Base-by-base conservation (phyloP, 2,888 invertebrate genomes). In the Congeria kusceri region DNA sequence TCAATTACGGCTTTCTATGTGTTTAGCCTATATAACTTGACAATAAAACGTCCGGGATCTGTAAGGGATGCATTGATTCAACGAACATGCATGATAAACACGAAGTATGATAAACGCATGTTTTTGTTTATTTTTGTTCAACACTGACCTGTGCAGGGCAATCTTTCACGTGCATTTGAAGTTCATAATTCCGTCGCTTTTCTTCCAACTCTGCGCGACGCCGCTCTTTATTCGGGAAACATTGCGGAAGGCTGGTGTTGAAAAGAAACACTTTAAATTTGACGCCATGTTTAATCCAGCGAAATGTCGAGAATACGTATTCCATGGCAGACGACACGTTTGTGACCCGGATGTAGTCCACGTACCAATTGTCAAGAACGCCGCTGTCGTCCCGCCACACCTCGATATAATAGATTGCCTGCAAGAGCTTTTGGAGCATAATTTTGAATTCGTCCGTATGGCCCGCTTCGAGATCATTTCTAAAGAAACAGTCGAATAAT, bases 241-340 rank as follows among this genome's bases (percentile, higher is more conserved):
- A 76, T 84, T 94, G 93, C 0, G 94, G 94, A 53, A 94, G 87
- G 57, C 88, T 86, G 3, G 92, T 92, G 76, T 94, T 94, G 72
- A 91, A 91, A 80, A 92, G 89, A 5, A 82, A 74, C 39, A 94
- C 89, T 28, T 87, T 72, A 82, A 94, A 94, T 20, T 88, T 89
- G 20, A 82, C 80, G 56, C 91, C 85, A 0, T 92, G 80, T 49
- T 90, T 87, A 63, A 94, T 89, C 94, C 94, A 94, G 13, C 94
- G 88, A 74, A 93, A 87, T 1, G 94, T 87, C 0, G 94, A 94
- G 71, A 79, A 79, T 23, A 44, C 70, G 32, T 47, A 79, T 15
- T 49, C 46, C 29, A 25, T 59, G 1, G 47, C 56, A 74, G 74
- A 67, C 29, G 77, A 47, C 28, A 27, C 49, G 49, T 67, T 63